phyloP scores from a whole-genome alignment of 1,140 invertebrate species.

The Brachionus calyciflorus region DNA sequence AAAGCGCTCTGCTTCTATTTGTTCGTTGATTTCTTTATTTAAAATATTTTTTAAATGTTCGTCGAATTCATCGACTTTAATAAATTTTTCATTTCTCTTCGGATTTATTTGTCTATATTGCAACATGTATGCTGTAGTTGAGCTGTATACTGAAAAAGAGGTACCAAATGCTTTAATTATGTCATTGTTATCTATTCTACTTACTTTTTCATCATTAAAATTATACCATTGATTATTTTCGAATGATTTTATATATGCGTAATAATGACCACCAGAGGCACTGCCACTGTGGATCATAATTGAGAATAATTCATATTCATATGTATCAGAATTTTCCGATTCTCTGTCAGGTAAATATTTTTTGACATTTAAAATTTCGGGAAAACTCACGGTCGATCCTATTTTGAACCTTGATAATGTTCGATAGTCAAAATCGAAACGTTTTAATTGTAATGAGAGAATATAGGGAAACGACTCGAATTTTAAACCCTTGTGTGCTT shows the following conservation, averaged over 20 bases:
- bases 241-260: conserved; percentile 79
- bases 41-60: conserved; percentile 70
- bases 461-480: conserved; percentile 95
- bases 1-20: conserved; percentile 68
- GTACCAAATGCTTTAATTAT: conserved; percentile 45
- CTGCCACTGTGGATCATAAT: conserved; percentile 91
- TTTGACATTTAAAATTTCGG: conserved; percentile 80
- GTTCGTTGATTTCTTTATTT: conserved; percentile 66
- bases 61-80: conserved; percentile 71
- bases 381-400: conserved; percentile 92
- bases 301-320: conserved; percentile 93
- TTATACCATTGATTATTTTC: conserved; percentile 65
- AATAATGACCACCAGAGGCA: conserved; percentile 87
- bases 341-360: conserved; percentile 83
- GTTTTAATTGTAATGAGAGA: conserved; percentile 92
- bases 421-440: conserved; percentile 94
- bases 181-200: conserved; percentile 51
- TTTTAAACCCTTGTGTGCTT: conserved; percentile 96
- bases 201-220: conserved; percentile 66
- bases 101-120: conserved; percentile 81
- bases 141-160: conserved; percentile 63
- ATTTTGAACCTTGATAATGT: conserved; percentile 98
- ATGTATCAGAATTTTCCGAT: conserved; percentile 65
- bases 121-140: conserved; percentile 88
- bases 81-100: conserved; percentile 68